Evolutionary conservation across 1,140 invertebrate genomes (phyloP).

Genomic region (Carcinoscorpius rotundicauda): DNA sequence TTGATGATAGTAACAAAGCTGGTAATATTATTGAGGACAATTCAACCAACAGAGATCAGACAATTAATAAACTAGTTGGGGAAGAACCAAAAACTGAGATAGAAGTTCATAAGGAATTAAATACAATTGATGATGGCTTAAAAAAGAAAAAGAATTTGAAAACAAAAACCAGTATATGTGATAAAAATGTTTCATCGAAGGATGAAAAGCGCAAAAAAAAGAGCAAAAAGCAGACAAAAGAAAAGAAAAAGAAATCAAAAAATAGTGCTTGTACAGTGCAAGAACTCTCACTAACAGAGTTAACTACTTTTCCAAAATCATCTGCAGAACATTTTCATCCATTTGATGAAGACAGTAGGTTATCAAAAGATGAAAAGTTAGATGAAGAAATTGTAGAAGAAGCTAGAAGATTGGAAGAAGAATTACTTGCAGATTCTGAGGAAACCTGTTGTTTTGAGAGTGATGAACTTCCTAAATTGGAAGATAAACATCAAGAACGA

Average conservation of each 20-base stretch:
- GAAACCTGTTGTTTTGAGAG: slow-evolving; percentile 16
- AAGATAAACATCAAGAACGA: slow-evolving; percentile 23
- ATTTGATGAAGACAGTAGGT: slow-evolving; percentile 16
- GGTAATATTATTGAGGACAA: too few species aligned
- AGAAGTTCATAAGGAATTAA: slow-evolving; percentile 28
- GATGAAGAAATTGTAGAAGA: slow-evolving; percentile 23
- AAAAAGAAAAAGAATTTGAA: slow-evolving; percentile 45
- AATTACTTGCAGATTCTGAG: slow-evolving; percentile 17
- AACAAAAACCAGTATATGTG: slow-evolving; percentile 13
- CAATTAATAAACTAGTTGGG: slow-evolving; percentile 6
- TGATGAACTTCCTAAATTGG: slow-evolving; percentile 16
- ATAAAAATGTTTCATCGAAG: slow-evolving; percentile 4
- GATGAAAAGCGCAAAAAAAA: slow-evolving; percentile 25
- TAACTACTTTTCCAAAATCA: neutral
- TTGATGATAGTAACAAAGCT: too few species aligned
- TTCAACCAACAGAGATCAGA: slow-evolving; percentile 27
- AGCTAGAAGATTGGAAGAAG: slow-evolving; percentile 19
- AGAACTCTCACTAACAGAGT: too few species aligned
- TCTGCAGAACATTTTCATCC: slow-evolving; percentile 1
- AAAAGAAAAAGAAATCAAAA: slow-evolving; percentile 17
- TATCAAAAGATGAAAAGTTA: slow-evolving; percentile 18
- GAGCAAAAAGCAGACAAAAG: slow-evolving; percentile 37
- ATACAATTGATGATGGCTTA: slow-evolving; percentile 21
- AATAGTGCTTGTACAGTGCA: neutral
- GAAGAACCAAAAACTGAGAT: neutral